Percentiles rank a stretch among this genome's conserved stretches.
Conservation (phyloP, 1,140 invertebrate genomes). For the Gonioctena quinquepunctata region DNA sequence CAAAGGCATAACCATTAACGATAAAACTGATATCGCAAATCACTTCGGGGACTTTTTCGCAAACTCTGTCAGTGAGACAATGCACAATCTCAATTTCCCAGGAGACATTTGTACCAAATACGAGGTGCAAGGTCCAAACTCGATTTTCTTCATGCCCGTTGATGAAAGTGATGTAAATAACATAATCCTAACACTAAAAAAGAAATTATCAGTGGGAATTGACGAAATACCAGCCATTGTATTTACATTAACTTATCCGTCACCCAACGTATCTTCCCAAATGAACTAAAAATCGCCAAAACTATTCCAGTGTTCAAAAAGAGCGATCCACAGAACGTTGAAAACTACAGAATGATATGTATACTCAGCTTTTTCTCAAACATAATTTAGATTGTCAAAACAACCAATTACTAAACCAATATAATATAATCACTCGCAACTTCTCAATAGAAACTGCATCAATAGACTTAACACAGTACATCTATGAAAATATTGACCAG, state of each 20-base stretch:
- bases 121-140: not conserved
- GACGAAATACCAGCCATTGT: not conserved
- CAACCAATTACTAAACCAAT: not conserved
- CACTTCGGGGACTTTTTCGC: not conserved
- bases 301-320: conserved; percentile 8
- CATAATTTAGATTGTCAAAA: not conserved
- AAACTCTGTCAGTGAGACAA: not conserved
- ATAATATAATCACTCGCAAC: not conserved
- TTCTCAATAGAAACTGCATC: conserved; percentile 7
- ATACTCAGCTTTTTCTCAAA: not conserved
- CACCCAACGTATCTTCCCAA: not conserved
- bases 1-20: not conserved
- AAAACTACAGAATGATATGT: conserved; percentile 10
- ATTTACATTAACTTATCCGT: not conserved
- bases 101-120: not conserved
- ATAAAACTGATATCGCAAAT: not conserved
- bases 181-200: not conserved
- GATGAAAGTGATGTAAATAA: not conserved
- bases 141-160: not conserved
- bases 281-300: conserved; percentile 3
- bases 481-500: not conserved
- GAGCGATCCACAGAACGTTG: not conserved
- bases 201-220: not conserved
- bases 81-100: not conserved
- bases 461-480: not conserved